These are phyloP conservation scores for Oreocharis arfaki DNA, from an alignment of 2,113 vertebrate species.

Conservation along the genomic window DNA sequence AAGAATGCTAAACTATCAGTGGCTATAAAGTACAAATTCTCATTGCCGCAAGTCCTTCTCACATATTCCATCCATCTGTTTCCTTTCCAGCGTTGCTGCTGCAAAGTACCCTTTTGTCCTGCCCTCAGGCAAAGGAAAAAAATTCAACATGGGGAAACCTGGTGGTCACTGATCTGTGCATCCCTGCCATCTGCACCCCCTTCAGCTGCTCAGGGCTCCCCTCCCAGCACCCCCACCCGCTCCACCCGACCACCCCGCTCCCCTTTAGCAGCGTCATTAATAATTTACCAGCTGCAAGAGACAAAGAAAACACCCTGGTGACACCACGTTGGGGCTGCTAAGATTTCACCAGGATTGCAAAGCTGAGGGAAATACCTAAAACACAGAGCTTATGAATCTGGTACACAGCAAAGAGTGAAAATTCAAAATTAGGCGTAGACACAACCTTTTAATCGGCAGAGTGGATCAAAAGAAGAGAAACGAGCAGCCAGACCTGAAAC, in stretches of 20 bases:
- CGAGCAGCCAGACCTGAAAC: neutral
- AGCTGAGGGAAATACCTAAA: neutral
- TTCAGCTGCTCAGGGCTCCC: neutral
- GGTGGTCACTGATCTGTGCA: neutral
- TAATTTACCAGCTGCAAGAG: slow-evolving; percentile 57
- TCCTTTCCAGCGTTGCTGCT: neutral
- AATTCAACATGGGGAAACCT: neutral
- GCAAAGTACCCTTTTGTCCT: neutral
- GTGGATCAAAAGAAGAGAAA: neutral
- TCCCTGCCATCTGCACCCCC: neutral
- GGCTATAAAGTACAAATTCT: neutral
- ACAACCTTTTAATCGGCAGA: neutral
- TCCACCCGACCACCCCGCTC: neutral
- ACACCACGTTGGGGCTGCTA: neutral
- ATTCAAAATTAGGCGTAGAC: neutral
- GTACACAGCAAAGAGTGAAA: neutral
- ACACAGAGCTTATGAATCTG: neutral
- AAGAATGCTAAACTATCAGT: neutral
- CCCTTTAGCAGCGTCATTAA: slow-evolving; percentile 18
- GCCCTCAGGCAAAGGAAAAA: neutral
- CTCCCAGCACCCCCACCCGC: neutral
- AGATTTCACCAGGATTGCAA: neutral
- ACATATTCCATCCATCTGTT: slow-evolving; percentile 3
- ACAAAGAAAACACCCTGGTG: slow-evolving; percentile 58
- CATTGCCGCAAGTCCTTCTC: neutral